Conservation (phyloP, 2,888 invertebrate genomes). For the Actias luna region DNA sequence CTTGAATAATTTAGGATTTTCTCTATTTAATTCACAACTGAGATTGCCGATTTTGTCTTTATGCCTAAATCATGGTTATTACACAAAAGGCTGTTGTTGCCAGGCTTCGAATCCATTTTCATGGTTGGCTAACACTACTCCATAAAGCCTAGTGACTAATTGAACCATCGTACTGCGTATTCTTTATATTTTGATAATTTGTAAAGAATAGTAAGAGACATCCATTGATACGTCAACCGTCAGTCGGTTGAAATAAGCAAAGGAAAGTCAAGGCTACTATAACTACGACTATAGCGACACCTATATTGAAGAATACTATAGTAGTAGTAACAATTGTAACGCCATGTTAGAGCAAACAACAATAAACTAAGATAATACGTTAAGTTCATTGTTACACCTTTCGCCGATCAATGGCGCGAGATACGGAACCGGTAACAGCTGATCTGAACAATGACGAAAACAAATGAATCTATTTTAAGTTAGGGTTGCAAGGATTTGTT, state of each 20-base stretch:
- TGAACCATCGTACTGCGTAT: no score
- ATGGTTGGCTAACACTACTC: no score
- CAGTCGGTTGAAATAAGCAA: neutral
- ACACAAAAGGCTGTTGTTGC: no score
- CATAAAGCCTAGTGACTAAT: no score
- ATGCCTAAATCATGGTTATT: no score
- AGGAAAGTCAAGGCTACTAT: conserved; percentile 25
- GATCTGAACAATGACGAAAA: conserved; percentile 75
- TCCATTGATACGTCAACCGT: neutral
- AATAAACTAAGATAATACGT: conserved; percentile 60
- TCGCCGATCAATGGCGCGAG: conserved; percentile 64
- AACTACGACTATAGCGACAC: conserved; percentile 35
- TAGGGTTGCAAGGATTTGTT: conserved; percentile 12
- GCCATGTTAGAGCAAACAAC: conserved; percentile 35
- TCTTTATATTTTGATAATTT: neutral
- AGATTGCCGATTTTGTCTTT: no score
- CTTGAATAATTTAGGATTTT: no score
- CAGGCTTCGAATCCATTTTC: no score
- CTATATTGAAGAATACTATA: conserved; percentile 31
- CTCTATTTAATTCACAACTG: no score
- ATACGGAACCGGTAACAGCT: conserved; percentile 75
- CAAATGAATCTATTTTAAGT: conserved; percentile 70
- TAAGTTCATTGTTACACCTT: conserved; percentile 65
- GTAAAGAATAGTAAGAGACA: neutral
- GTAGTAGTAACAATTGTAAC: conserved; percentile 12